Base-by-base conservation (phyloP, 2,797 vertebrate species). In the Stomatorhinus walkeri region DNA sequence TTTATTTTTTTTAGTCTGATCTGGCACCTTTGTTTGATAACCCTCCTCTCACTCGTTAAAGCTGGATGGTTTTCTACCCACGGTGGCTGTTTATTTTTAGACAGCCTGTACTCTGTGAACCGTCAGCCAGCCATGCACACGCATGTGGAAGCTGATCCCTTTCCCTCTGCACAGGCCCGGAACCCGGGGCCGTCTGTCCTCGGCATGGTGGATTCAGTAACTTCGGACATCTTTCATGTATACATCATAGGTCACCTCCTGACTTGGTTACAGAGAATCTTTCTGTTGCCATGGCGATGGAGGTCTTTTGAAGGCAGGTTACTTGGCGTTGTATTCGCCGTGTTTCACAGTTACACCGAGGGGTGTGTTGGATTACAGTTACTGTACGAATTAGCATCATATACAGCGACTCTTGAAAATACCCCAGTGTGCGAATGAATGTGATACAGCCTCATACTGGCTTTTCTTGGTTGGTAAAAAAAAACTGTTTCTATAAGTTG, bases 211-310 rank as follows among this genome's bases (percentile, higher is more conserved):
- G 89, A 51, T 90, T 90, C 76, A 72, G 89, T 40, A 79, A 93
- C 91, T 95, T 94, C 94, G 93, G 94, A 93, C 91, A 90, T 90
- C 83, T 87, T 92, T 94, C 91, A 54, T 92, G 90, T 90, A 76
- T 93, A 91, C 95, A 92, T 95, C 94, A 91, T 92, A 93, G 94
- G 93, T 94, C 94, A 93, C 92, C 88, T 90, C 92, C 92, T 32
- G 87, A 93, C 91, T 91, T 90, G 91, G 92, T 91, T 94, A 88
- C 91, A 89, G 91, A 91, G 93, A 93, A 94, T 93, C 93, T 94
- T 95, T 93, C 93, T 91, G 96, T 96, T 95, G 93, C 95, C 93
- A 95, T 97, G 95, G 95, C 91, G 93, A 96, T 95, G 92, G 0
- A 93, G 91, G 93, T 93, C 93, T 92, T 95, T 94, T 94, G 93